Evolutionary conservation across 2,113 vertebrate species (phyloP).

Genomic region (Salvelinus namaycush): DNA sequence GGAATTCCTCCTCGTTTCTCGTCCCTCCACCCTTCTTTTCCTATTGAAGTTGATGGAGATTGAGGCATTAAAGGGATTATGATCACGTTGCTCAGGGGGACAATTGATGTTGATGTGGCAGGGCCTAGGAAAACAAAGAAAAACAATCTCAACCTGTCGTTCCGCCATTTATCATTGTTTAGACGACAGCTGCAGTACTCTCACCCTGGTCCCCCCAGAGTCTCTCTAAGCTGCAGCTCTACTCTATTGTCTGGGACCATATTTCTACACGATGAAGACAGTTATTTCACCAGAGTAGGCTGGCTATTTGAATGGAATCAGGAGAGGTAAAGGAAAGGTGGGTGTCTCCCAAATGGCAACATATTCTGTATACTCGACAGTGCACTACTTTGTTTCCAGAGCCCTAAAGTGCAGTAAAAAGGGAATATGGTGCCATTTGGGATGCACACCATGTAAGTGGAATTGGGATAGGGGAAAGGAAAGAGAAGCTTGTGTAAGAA

Average conservation of each 20-base stretch:
- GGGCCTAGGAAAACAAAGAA: slow-evolving; percentile 35
- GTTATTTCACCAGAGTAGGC: not conserved
- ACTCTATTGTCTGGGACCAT: slow-evolving; percentile 6
- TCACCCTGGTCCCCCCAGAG: slow-evolving; percentile 31
- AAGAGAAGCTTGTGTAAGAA: slow-evolving; percentile 5
- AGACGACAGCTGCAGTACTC: slow-evolving; percentile 53
- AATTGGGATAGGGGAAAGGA: too few species aligned
- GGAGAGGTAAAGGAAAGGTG: slow-evolving; percentile 30
- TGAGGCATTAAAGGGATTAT: slow-evolving; percentile 68
- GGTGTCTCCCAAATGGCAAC: not conserved
- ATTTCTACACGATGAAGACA: slow-evolving; percentile 35
- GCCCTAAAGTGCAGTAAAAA: too few species aligned
- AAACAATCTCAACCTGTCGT: slow-evolving; percentile 48
- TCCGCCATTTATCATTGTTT: slow-evolving; percentile 55
- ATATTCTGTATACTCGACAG: too few species aligned
- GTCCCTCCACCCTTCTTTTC: slow-evolving; percentile 21
- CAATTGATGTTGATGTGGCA: slow-evolving; percentile 43
- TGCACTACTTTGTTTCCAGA: too few species aligned
- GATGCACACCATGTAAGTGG: too few species aligned
- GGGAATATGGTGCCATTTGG: too few species aligned
- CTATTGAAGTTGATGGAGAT: slow-evolving; percentile 62
- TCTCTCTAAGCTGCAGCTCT: slow-evolving; percentile 17
- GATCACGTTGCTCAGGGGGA: slow-evolving; percentile 56
- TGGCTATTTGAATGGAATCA: slow-evolving; percentile 32
- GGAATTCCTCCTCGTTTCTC: not conserved